Evolutionary conservation across 2,797 vertebrate species (phyloP).

Genomic region (Leptodactylus fallax): DNA sequence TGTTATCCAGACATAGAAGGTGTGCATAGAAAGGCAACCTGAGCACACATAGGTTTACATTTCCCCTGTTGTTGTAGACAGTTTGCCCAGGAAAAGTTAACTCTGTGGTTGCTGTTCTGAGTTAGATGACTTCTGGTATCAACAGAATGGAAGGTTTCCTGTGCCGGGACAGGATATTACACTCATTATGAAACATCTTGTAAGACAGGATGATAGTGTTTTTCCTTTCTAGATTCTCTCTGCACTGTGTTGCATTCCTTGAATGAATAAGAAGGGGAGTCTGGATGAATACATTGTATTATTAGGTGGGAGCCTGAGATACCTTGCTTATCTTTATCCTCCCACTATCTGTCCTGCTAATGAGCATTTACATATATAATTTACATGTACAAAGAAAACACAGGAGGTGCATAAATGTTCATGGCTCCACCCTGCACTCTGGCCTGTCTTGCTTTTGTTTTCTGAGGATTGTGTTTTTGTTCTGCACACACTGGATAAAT

Average conservation of each 20-base stretch:
- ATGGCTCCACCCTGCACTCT: background rate
- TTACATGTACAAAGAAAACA: background rate
- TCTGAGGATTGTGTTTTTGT: slow-evolving; percentile 8
- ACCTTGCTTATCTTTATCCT: background rate
- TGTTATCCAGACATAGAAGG: too few relatives aligned
- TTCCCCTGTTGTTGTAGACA: too few relatives aligned
- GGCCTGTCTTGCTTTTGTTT: background rate
- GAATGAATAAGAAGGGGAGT: background rate
- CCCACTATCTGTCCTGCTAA: slow-evolving; percentile 6
- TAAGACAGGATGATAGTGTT: slow-evolving; percentile 20
- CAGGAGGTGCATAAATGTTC: background rate
- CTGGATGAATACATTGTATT: background rate
- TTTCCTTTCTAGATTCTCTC: background rate
- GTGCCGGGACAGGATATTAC: slow-evolving; percentile 42
- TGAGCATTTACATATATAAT: slow-evolving; percentile 23
- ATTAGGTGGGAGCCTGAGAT: background rate
- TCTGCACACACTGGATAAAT: background rate
- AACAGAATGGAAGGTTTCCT: slow-evolving; percentile 26
- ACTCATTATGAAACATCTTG: slow-evolving; percentile 21
- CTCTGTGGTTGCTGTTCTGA: background rate
- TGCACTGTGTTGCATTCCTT: background rate
- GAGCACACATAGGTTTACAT: too few relatives aligned
- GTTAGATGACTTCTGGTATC: background rate
- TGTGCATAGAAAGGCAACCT: too few relatives aligned
- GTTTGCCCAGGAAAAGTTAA: background rate